Base-by-base conservation (phyloP, 2,888 invertebrate species). In the Craniophora ligustri region DNA sequence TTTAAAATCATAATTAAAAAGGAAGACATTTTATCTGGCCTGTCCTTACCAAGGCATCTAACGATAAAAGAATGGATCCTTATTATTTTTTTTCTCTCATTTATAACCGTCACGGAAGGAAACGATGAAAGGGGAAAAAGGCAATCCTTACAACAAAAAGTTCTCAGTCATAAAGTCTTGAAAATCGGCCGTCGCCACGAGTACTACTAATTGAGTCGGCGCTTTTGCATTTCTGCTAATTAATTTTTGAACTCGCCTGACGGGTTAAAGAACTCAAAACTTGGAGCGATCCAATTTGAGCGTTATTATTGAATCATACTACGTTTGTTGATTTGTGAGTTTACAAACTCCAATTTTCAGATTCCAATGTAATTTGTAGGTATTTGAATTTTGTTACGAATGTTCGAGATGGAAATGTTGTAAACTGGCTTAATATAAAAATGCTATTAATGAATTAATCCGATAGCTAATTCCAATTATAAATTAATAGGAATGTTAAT, bases 181-280 rank as follows among this genome's bases (percentile, higher is more conserved):
- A 64, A 75, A 79, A 78, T 75, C 68, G 72, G 57, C 67, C 55
- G 55, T 60, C 67, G 63, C 67, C 53, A 67, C 56, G 56, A 65
- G 59, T 74, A 80, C 75, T 78, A 75, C 68, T 73, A 73, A 73
- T 73, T 73, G 79, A 82, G 81, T 77, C 74, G 56, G 67, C 74
- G 78, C 78, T 80, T 75, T 79, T 75, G 70, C 79, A 76, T 80
- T 81, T 80, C 76, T 62, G 71, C 78, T 86, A 86, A 86, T 86
- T 86, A 85, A 84, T 85, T 86, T 85, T 84, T 86, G 84, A 85
- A 84, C 76, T 79, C 69, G 46, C 38, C 72, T 70, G 75, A 69
- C 72, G 72, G 71, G 57, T 68, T 64, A 74, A 76, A 74, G 76
- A 80, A 75, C 71, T 75, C 55, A 30, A 36, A 65, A 72, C 71